These are phyloP conservation scores for Conus betulinus DNA, from an alignment of 1,140 invertebrate species.

Conservation along the genomic window DNA sequence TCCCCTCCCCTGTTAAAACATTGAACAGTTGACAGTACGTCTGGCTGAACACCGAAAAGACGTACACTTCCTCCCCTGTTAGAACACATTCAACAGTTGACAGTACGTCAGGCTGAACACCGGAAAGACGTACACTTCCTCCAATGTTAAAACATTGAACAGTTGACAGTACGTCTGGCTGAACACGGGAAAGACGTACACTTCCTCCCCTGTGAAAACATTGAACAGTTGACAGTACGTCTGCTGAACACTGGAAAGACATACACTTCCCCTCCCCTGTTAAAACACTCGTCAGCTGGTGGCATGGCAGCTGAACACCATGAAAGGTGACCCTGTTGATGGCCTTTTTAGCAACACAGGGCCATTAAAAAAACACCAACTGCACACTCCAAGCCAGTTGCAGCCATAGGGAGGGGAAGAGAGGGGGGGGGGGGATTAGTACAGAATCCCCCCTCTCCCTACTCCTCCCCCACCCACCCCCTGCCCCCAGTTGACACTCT, in stretches of 20 bases:
- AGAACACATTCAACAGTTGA: too few species aligned
- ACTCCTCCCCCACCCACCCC: too few species aligned
- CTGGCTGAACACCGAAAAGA: slow-evolving; percentile 74
- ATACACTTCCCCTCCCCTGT: slow-evolving; percentile 66
- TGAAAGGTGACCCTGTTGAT: too few species aligned
- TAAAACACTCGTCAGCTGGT: too few species aligned
- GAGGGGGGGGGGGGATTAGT: too few species aligned
- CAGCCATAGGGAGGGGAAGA: too few species aligned
- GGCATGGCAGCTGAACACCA: too few species aligned
- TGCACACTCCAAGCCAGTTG: too few species aligned
- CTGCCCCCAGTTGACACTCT: too few species aligned
- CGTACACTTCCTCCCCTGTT: slow-evolving; percentile 65
- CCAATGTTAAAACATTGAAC: slow-evolving; percentile 55
- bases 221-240: slow-evolving; percentile 72
- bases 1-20: slow-evolving; percentile 61
- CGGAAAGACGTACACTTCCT: slow-evolving; percentile 70
- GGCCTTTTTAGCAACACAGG: too few species aligned
- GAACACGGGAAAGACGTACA: slow-evolving; percentile 75
- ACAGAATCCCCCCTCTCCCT: too few species aligned
- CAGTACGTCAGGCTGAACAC: slow-evolving; percentile 76
- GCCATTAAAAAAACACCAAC: too few species aligned
- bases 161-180: slow-evolving; percentile 72
- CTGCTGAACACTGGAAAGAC: slow-evolving; percentile 74
- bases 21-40: slow-evolving; percentile 74
- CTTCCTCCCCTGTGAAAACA: slow-evolving; percentile 49